Evolutionary conservation across 2,113 vertebrate genomes (phyloP), one percentile per base, ranked within the genome.

Genomic region (Procavia capensis): DNA sequence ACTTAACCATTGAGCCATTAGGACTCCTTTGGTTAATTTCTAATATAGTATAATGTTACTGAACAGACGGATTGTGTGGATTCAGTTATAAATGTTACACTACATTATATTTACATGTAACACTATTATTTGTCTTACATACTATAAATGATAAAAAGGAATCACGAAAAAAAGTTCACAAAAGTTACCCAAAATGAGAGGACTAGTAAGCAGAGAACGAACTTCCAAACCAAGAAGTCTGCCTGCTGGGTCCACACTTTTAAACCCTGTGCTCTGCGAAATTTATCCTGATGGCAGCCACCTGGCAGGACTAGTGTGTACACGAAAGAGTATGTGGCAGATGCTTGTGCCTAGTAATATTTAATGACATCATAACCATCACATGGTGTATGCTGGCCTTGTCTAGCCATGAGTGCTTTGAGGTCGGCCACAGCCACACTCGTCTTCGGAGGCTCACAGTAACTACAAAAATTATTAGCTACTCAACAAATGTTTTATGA

Each of bases 291-390:
- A 47, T 6, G 7, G 54, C 9, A 22, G 63, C 16, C 9, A 31
- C 43, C 20, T 57, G 7, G 66, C 8, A 13, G 47, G 29, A 39
- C 20, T 41, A 9, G 22, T 29, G 27, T 0, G 59, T 88, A 8
- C 11, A 2, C 0, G 17, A 57, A 24, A n/a, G 0, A 4, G 5
- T 9, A 6, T 16, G 20, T 16, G 43, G 31, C 24, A n/a, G 70
- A 78, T 1, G 29, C 34, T 61, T 54, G n/a, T 34, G 8, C 43
- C 6, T 4, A 22, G 14, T 16, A 31, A 84, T 57, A 68, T 4
- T 50, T 17, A 61, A n/a, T 31, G 63, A 85, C 43, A 54, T 66
- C 50, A 29, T 25, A 61, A 27, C 24, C 41, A 54, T 10, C 27
- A 47, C 19, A 45, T 43, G 34, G 11, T 13, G 14, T 0, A 1